These are phyloP conservation scores for Lepidocyrtinus sp. DNA, from an alignment of 2,888 invertebrate genomes.

Conservation along the genomic window DNA sequence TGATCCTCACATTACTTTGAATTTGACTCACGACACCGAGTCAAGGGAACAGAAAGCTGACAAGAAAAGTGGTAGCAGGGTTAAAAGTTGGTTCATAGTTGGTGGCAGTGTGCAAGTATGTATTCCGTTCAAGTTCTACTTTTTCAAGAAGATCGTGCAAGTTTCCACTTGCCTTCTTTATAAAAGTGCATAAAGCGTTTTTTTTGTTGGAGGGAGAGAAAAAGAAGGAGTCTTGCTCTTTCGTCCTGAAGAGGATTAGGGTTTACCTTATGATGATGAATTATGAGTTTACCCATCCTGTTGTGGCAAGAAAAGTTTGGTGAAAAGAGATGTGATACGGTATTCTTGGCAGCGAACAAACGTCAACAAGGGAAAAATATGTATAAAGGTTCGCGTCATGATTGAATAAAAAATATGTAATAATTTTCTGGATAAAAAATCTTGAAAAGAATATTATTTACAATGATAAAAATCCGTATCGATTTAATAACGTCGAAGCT, in stretches of 20 bases:
- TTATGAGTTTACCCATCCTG: conserved; percentile 58
- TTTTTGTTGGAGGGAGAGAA: background rate
- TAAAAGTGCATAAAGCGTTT: background rate
- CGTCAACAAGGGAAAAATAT: conserved; percentile 2
- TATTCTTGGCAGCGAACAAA: conserved; percentile 3
- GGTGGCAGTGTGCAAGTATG: conserved; percentile 1
- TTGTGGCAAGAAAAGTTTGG: conserved; percentile 47
- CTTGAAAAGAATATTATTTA: background rate
- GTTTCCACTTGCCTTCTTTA: background rate
- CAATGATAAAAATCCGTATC: conserved; percentile 10
- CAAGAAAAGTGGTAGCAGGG: conserved; percentile 32
- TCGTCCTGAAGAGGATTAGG: conserved; percentile 56
- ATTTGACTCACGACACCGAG: conserved; percentile 47
- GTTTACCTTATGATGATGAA: conserved; percentile 62
- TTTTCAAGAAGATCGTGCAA: conserved; percentile 16
- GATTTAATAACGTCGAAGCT: background rate
- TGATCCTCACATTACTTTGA: conserved; percentile 32
- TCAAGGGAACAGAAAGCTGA: conserved; percentile 34
- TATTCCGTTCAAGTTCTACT: conserved; percentile 1
- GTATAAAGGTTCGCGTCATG: background rate
- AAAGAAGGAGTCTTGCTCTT: conserved; percentile 12
- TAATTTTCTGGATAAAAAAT: conserved; percentile 1
- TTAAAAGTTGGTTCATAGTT: conserved; percentile 18
- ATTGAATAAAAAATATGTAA: background rate
- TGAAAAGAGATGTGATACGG: conserved; percentile 27